Conservation (phyloP, 2,113 vertebrate genomes). For the Dolichotis patagonum region DNA sequence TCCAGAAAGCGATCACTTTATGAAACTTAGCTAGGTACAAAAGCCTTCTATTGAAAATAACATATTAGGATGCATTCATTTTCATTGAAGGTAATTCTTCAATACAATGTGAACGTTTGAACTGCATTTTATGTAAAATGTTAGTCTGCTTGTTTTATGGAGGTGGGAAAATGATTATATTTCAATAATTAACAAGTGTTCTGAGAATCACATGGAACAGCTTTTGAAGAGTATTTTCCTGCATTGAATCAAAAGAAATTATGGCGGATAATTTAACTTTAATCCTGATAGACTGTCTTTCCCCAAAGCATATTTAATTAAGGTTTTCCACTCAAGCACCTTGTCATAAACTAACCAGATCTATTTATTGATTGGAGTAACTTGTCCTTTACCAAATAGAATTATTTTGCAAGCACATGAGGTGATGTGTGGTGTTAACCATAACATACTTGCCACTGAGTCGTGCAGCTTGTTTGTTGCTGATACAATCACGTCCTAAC, state of each 20-base stretch:
- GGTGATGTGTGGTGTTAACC: background rate
- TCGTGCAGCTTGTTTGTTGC: background rate
- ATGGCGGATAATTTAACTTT: conserved; percentile 33
- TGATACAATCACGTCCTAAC: background rate
- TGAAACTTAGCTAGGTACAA: background rate
- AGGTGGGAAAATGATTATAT: background rate
- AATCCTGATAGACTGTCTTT: background rate
- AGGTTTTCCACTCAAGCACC: background rate
- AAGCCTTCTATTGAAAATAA: background rate
- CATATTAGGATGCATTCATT: background rate
- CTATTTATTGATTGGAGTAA: conserved; percentile 3
- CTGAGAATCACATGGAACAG: background rate
- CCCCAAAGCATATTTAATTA: conserved; percentile 9
- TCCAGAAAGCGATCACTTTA: background rate
- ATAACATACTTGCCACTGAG: background rate
- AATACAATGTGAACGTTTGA: background rate
- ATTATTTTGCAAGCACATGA: conserved; percentile 10
- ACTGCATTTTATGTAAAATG: background rate
- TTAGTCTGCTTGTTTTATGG: background rate
- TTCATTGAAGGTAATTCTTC: background rate
- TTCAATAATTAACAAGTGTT: background rate
- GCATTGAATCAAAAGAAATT: conserved; percentile 49
- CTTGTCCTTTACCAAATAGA: conserved; percentile 4
- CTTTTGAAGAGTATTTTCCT: background rate
- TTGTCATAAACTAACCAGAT: conserved; percentile 18